Base-by-base conservation (phyloP, 2,888 invertebrate genomes). In the Stenoptilia bipunctidactyla region DNA sequence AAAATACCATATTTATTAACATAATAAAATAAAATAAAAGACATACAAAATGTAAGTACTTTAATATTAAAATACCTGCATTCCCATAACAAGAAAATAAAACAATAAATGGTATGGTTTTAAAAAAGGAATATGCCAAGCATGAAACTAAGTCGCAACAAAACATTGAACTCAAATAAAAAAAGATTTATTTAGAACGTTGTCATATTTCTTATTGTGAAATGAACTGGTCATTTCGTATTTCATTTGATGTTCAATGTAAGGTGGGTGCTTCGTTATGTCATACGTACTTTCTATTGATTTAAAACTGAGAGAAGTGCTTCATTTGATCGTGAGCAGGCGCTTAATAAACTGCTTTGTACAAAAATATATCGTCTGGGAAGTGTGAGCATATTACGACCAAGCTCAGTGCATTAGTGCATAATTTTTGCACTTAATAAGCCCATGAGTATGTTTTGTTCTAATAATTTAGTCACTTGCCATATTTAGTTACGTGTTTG, bases 351-450 rank as follows among this genome's bases (percentile, higher is more conserved):
- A 52, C 58, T 46, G 58, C 65, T 63, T 61, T 67, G 61, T 71
- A 77, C 67, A 71, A 61, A 58, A 20, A 61, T 55, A 61, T 52
- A 63, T 20, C 56, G 69, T 77, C 77, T 80, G 82, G 82, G 72
- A 79, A 79, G 80, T 82, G 82, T 76, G 80, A 77, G 80, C 80
- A 72, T 77, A 77, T 71, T 62, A 63, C 77, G 76, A 76, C 72
- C 66, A 80, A 80, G 79, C 82, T 71, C 66, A 70, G 82, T 82
- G 82, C 79, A 66, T 66, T 52, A 20, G 20, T 20, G 20, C 20
- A 73, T 76, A 75, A 67, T 55, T 53, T 51, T 69, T 66, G 67
- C 67, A 69, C 67, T 62, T 67, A 67, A 66, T 58, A 77, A 77
- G 75, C 73, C 61, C 62, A 73, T 75, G 69, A 64, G 58, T 30